These are phyloP conservation scores for Atrina japonica DNA, from an alignment of 2,888 invertebrate genomes.

Conservation along the genomic window DNA sequence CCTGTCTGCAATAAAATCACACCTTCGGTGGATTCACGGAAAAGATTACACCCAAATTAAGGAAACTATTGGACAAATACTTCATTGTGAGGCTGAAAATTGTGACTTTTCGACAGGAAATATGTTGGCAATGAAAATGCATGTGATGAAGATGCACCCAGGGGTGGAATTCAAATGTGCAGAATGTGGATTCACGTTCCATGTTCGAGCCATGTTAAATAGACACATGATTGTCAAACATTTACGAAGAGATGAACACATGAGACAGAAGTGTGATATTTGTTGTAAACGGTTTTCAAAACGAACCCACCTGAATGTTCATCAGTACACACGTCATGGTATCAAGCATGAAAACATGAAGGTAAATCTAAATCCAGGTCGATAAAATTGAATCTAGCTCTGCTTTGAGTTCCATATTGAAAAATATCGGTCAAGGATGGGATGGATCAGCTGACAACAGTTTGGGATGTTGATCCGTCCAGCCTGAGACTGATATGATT, in stretches of 20 bases:
- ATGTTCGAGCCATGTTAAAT: conserved; percentile 42
- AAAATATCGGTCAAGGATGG: too few species aligned
- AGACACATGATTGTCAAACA: conserved; percentile 44
- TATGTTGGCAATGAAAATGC: conserved; percentile 41
- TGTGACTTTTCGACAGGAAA: conserved; percentile 46
- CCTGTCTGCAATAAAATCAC: conserved; percentile 13
- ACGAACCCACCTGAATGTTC: conserved; percentile 42
- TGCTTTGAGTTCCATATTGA: too few species aligned
- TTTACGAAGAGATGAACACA: conserved; percentile 16
- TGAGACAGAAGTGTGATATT: conserved; percentile 29
- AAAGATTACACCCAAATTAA: background rate
- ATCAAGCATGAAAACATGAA: conserved; percentile 53
- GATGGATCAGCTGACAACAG: too few species aligned
- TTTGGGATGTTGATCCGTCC: too few species aligned
- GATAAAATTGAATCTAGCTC: too few species aligned
- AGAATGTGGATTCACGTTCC: conserved; percentile 39
- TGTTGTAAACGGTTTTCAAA: conserved; percentile 54
- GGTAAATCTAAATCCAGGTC: conserved; percentile 40
- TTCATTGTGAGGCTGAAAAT: conserved; percentile 45
- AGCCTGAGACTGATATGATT: too few species aligned
- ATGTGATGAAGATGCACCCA: conserved; percentile 40
- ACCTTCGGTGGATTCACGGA: conserved; percentile 19
- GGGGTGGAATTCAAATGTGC: conserved; percentile 37
- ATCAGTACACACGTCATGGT: conserved; percentile 59
- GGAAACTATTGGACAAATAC: conserved; percentile 5